phyloP scores from a whole-genome alignment of 1,140 invertebrate genomes.

The Coboldia fuscipes region DNA sequence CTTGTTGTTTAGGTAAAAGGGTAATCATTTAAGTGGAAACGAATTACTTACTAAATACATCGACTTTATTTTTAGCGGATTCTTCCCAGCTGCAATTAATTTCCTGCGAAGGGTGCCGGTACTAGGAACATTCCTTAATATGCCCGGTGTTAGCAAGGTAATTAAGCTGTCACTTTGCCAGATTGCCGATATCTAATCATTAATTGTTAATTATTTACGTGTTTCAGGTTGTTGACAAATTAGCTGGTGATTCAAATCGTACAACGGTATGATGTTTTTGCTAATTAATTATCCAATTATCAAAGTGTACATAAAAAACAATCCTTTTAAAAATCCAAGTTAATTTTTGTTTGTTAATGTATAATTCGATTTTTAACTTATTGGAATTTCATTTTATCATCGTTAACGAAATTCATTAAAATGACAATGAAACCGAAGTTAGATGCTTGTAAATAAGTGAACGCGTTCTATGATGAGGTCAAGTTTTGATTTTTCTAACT shows the following conservation, averaged over 20 bases:
- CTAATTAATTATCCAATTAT: too few relatives aligned
- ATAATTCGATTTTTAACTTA: too few relatives aligned
- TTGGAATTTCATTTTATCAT: too few relatives aligned
- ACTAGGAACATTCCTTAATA: slow-evolving; percentile 46
- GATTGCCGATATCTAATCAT: not conserved
- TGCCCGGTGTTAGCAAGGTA: slow-evolving; percentile 40
- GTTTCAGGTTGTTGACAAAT: slow-evolving; percentile 28
- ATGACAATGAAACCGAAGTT: too few relatives aligned
- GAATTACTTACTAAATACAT: not conserved
- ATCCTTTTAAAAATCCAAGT: too few relatives aligned
- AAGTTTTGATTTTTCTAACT: too few relatives aligned
- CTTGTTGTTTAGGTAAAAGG: slow-evolving; percentile 51
- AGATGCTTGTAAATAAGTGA: too few relatives aligned
- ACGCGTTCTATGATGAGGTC: too few relatives aligned
- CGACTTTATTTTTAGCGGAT: slow-evolving; percentile 37
- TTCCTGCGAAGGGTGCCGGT: slow-evolving; percentile 62
- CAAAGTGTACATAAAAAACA: too few relatives aligned
- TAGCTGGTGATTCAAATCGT: slow-evolving; percentile 35
- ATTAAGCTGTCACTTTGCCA: not conserved
- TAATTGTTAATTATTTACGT: slow-evolving; percentile 5
- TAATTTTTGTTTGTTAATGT: too few relatives aligned
- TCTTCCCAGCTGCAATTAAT: slow-evolving; percentile 73
- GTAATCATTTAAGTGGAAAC: too few relatives aligned
- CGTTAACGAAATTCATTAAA: too few relatives aligned
- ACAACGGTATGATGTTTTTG: slow-evolving; percentile 35